These are phyloP conservation scores for Uropsilus gracilis DNA, from an alignment of 2,113 vertebrate species.

Conservation along the genomic window DNA sequence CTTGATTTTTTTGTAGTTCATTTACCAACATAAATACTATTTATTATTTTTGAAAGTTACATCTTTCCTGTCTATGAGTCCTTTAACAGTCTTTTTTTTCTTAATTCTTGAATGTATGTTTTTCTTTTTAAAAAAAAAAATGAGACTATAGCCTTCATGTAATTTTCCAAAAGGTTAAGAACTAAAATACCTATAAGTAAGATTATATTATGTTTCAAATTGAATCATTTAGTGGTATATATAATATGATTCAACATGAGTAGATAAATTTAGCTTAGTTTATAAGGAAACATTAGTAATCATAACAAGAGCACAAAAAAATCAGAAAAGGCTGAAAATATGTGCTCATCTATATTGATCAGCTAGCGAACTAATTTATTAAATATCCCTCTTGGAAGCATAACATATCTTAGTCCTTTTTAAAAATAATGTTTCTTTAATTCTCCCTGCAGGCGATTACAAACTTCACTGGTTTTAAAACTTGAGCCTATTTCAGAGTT, in stretches of 20 bases:
- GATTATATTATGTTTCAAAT: conserved; percentile 44
- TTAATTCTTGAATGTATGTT: background rate
- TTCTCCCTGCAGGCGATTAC: conserved; percentile 70
- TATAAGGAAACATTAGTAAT: conserved; percentile 47
- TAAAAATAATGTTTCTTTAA: conserved; percentile 57
- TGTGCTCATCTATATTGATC: rapidly evolving
- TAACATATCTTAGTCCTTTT: conserved; percentile 51
- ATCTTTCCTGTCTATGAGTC: background rate
- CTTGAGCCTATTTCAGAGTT: conserved; percentile 17
- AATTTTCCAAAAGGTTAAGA: background rate
- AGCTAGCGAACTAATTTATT: conserved; percentile 54
- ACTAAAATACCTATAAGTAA: conserved; percentile 32
- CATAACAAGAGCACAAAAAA: conserved; percentile 39
- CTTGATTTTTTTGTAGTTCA: conserved; percentile 5
- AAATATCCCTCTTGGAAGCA: background rate
- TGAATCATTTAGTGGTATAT: conserved; percentile 12
- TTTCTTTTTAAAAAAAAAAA: conserved; percentile 27
- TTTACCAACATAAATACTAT: background rate
- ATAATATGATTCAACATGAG: conserved; percentile 58
- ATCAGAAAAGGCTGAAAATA: background rate
- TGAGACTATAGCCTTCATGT: background rate
- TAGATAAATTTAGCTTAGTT: background rate
- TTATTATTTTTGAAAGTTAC: background rate
- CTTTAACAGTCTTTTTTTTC: conserved; percentile 25
- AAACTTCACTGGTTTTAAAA: conserved; percentile 12